Conservation (phyloP, 2,888 invertebrate species). For the Mylabris sibirica region DNA sequence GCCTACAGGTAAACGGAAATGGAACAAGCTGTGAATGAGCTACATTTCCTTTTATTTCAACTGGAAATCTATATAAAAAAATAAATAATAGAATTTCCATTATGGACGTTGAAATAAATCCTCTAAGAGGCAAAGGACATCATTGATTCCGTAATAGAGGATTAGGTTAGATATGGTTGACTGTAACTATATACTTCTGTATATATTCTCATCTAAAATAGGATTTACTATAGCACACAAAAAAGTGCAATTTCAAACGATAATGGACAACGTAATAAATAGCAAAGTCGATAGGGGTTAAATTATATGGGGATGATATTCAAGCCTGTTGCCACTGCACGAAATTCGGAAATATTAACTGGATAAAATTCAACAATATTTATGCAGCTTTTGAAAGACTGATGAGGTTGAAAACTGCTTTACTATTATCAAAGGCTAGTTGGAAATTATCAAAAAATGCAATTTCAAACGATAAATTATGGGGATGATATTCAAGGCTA, state of each 20-base stretch:
- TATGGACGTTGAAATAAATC: not conserved
- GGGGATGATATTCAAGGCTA: not conserved
- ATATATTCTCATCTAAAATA: not conserved
- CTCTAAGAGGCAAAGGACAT: not conserved
- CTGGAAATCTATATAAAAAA: not conserved
- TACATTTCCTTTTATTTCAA: not conserved
- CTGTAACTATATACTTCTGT: not conserved
- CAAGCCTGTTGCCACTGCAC: not conserved
- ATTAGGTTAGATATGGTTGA: not conserved
- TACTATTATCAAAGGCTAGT: no score
- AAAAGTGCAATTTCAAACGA: constrained; percentile 2
- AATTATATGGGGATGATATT: not conserved
- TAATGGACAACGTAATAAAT: constrained; percentile 7
- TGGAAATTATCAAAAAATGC: no score
- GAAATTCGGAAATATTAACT: not conserved
- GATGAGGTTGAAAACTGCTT: no score
- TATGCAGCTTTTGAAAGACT: no score
- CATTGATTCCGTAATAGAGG: not conserved
- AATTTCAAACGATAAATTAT: no score
- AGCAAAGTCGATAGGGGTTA: not conserved
- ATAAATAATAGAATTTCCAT: no score
- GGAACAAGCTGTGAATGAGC: not conserved
- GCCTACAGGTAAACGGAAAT: not conserved
- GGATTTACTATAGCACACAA: not conserved
- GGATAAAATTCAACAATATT: no score